phyloP scores from a whole-genome alignment of 2,113 vertebrate species.

The Pseudorhombus dupliciocellatus region DNA sequence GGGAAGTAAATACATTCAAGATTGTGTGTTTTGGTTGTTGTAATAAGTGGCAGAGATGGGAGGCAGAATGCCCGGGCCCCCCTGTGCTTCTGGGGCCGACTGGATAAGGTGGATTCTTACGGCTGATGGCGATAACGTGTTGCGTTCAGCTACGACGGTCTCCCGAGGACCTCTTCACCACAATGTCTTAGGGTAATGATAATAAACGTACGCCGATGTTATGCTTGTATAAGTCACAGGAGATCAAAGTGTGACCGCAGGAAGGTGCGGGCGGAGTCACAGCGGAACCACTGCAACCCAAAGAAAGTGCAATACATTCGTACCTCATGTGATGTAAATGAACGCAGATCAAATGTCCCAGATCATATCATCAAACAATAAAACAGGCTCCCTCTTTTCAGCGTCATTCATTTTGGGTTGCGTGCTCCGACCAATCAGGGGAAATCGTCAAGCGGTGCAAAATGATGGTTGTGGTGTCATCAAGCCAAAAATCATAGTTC shows the following conservation, averaged over 20 bases:
- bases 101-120: slow-evolving; percentile 12
- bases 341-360: slow-evolving; percentile 54
- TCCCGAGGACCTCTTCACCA: slow-evolving; percentile 41
- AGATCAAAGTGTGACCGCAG: slow-evolving; percentile 19
- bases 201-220: slow-evolving; percentile 37
- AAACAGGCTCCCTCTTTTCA: slow-evolving; percentile 33
- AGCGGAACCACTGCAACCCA: slow-evolving; percentile 73
- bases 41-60: slow-evolving; percentile 62
- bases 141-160: slow-evolving; percentile 13
- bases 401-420: slow-evolving; percentile 55
- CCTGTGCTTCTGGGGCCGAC: slow-evolving; percentile 19
- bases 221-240: slow-evolving; percentile 26
- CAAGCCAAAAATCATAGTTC: slow-evolving; percentile 63
- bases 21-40: slow-evolving; percentile 55
- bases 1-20: slow-evolving; percentile 57
- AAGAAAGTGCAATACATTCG: slow-evolving; percentile 86
- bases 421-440: slow-evolving; percentile 66
- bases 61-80: slow-evolving; percentile 36
- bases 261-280: slow-evolving; percentile 30
- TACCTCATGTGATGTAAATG: slow-evolving; percentile 79
- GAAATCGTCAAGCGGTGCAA: slow-evolving; percentile 47
- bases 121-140: slow-evolving; percentile 4
- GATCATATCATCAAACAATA: slow-evolving; percentile 33
- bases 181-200: slow-evolving; percentile 47
- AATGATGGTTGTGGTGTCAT: slow-evolving; percentile 54